phyloP scores from a whole-genome alignment of 2,888 invertebrate species.

The Linnaemya tessellans region DNA sequence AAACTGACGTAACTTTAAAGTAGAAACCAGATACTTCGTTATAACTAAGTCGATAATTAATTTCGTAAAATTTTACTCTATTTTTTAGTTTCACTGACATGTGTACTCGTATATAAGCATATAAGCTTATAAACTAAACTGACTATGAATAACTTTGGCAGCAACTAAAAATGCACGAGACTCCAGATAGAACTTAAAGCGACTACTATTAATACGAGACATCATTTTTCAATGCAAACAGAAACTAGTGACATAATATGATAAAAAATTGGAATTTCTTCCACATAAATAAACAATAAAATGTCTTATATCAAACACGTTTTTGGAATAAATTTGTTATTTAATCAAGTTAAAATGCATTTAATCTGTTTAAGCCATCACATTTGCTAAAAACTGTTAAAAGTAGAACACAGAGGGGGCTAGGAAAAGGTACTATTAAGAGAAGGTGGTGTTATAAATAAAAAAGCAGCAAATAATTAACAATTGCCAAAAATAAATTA shows the following conservation, averaged over 20 bases:
- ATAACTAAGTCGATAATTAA: too few relatives aligned
- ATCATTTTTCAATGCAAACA: too few relatives aligned
- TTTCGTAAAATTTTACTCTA: too few relatives aligned
- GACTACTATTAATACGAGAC: too few relatives aligned
- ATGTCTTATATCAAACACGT: conserved; percentile 10
- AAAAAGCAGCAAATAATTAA: conserved; percentile 33
- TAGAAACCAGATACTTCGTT: too few relatives aligned
- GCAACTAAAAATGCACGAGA: too few relatives aligned
- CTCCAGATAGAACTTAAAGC: too few relatives aligned
- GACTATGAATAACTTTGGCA: too few relatives aligned
- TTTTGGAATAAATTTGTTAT: conserved; percentile 24
- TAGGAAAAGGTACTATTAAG: neutral
- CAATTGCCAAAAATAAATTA: conserved; percentile 51
- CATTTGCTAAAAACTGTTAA: conserved; percentile 15
- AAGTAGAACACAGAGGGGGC: neutral
- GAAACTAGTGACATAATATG: neutral
- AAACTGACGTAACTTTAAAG: too few relatives aligned
- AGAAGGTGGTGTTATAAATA: neutral
- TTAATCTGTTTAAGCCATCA: conserved; percentile 12
- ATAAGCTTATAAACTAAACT: too few relatives aligned
- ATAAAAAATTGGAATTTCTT: neutral
- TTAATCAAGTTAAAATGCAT: neutral
- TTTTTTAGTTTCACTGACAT: too few relatives aligned
- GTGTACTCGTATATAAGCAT: too few relatives aligned
- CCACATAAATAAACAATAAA: neutral